phyloP scores from a whole-genome alignment of 2,797 vertebrate species.

The Poecile montanus region DNA sequence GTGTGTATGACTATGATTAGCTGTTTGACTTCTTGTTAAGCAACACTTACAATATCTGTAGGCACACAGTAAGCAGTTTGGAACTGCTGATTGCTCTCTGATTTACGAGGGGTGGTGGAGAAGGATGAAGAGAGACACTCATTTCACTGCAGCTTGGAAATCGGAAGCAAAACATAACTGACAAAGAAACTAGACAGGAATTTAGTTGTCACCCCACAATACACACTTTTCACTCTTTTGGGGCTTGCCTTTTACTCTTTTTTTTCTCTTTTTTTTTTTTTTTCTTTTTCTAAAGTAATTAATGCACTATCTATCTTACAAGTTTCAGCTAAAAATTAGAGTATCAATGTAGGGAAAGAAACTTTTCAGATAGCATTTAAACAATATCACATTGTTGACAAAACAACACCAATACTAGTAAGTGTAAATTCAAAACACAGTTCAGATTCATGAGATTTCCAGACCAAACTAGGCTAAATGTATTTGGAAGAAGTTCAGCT shows the following conservation, averaged over 20 bases:
- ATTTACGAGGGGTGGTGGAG: neutral
- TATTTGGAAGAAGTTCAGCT: neutral
- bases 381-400: neutral
- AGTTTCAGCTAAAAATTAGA: neutral
- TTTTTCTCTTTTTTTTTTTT: too few relatives aligned
- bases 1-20: neutral
- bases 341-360: neutral
- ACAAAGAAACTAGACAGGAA: neutral
- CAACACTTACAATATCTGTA: conserved; percentile 40
- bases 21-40: conserved; percentile 52
- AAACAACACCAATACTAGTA: neutral
- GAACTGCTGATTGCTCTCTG: conserved; percentile 14
- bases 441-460: conserved; percentile 3
- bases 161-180: neutral
- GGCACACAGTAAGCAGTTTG: conserved; percentile 1
- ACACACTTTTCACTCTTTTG: neutral
- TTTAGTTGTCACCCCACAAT: neutral
- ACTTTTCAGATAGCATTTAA: neutral
- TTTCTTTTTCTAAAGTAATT: neutral
- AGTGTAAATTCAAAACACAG: neutral
- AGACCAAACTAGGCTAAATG: conserved; percentile 19
- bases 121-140: neutral
- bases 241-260: neutral
- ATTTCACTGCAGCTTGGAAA: neutral
- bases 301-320: neutral